Base-by-base conservation (phyloP, 37 sponge, comb jelly and placozoan species). In the Lycopodina hypogea region DNA sequence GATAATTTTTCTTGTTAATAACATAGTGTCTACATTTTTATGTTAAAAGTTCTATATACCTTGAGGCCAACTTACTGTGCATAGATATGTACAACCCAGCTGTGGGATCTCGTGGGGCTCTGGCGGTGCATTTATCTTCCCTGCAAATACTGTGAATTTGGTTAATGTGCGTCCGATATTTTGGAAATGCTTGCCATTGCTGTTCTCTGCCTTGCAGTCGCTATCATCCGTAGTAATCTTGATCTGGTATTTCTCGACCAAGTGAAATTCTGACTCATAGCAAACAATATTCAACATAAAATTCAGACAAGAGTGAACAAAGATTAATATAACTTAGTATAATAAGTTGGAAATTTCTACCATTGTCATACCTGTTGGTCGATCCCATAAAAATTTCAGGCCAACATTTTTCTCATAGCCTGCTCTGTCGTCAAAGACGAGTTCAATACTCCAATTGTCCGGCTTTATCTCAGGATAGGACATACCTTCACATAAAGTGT, bases 51-150 rank as follows among this genome's bases (percentile, higher is more conserved):
- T n/a, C n/a, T n/a, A n/a, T n/a, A n/a, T n/a, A n/a, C n/a, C n/a
- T n/a, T n/a, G n/a, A n/a, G n/a, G n/a, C n/a, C n/a, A 26, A 73
- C 74, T 53, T 73, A 73, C 74, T 28, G 74, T 73, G 35, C 22
- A 73, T 18, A 53, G 33, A 29, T 73, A 73, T 12, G 53, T 29
- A 29, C 74, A 73, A 52, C 30, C 56, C 2, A 51, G 2, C 19
- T 55, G 7, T 29, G 74, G 74, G 22, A 55, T 8, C 0, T 18
- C 9, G 35, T 52, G 2, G 14, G 70, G 66, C 9, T 45, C 48
- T 65, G 61, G 24, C 61, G 24, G 18, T 8, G 61, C 61, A 7
- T 60, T 60, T 28, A 60, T 17, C 24, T n/a, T n/a, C n/a, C 48
- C 9, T 45, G 48, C 48, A 45, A 12, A 9, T 12, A 28, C 17